Conservation (phyloP, 2,888 invertebrate species). For the Troglohyphantes excavatus region DNA sequence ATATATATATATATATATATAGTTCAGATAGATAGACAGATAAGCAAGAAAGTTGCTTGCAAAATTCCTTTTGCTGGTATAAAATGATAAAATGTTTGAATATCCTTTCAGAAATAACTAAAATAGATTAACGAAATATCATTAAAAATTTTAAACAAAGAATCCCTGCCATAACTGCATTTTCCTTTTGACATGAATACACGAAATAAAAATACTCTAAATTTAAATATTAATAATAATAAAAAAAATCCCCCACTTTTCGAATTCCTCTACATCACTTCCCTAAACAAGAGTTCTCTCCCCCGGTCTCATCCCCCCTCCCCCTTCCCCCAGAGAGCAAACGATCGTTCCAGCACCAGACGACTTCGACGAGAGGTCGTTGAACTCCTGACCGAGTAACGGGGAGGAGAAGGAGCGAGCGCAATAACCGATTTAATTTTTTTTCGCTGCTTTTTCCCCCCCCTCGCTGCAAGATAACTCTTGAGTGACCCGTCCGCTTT, state of each 20-base stretch:
- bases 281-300: constrained; percentile 3
- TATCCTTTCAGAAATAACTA: too few relatives aligned
- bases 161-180: too few relatives aligned
- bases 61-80: too few relatives aligned
- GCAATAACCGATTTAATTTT: constrained; percentile 63
- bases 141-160: too few relatives aligned
- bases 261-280: constrained; percentile 23
- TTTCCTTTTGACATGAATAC: neutral
- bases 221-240: constrained; percentile 12
- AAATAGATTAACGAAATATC: too few relatives aligned
- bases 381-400: constrained; percentile 75
- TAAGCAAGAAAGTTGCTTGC: too few relatives aligned
- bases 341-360: neutral
- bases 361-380: constrained; percentile 32
- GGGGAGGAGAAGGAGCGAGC: constrained; percentile 24
- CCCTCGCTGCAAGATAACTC: too few relatives aligned
- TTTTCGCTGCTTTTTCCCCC: constrained; percentile 28
- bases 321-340: constrained; percentile 14
- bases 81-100: too few relatives aligned
- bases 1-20: too few relatives aligned
- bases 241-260: constrained; percentile 9
- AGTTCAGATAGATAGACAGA: too few relatives aligned
- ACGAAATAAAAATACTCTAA: neutral
- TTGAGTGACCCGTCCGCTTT: neutral
- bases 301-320: neutral